A percentile compares a stretch with the other conserved stretches of the same genome.
phyloP scores from a whole-genome alignment of 2,797 vertebrate genomes.

The Acestrorhynchus altus region DNA sequence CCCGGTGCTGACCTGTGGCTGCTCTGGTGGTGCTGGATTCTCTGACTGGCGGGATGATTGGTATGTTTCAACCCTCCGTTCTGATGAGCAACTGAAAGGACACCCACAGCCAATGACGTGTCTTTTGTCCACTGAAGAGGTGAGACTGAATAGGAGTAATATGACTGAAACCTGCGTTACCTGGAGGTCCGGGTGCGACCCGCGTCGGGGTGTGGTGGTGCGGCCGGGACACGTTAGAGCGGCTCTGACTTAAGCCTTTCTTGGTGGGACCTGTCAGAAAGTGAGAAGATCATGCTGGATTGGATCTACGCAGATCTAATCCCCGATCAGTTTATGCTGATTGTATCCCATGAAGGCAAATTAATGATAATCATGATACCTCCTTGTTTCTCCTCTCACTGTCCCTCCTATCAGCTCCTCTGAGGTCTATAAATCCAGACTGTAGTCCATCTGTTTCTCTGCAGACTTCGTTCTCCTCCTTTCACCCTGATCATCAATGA shows the following conservation, averaged over 20 bases:
- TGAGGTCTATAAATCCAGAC: too few relatives aligned
- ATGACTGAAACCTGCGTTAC: conserved; percentile 66
- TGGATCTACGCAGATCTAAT: background rate
- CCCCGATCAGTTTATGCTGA: too few relatives aligned
- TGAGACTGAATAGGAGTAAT: background rate
- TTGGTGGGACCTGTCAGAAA: conserved; percentile 86
- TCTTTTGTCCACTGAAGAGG: background rate
- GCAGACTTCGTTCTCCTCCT: too few relatives aligned
- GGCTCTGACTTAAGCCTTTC: conserved; percentile 75
- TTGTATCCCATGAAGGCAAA: too few relatives aligned
- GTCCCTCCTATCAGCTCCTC: too few relatives aligned
- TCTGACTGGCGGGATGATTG: conserved; percentile 75
- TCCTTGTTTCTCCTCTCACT: too few relatives aligned
- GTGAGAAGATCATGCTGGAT: too few relatives aligned
- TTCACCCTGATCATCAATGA: too few relatives aligned
- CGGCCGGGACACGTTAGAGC: conserved; percentile 68
- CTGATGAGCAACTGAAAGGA: conserved; percentile 83
- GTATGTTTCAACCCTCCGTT: conserved; percentile 85
- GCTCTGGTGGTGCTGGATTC: conserved; percentile 76
- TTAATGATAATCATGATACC: too few relatives aligned
- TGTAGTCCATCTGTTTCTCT: too few relatives aligned
- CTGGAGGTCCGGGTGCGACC: conserved; percentile 91
- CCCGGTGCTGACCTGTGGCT: conserved; percentile 68
- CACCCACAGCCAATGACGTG: background rate
- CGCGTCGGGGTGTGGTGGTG: conserved; percentile 84